phyloP scores from a whole-genome alignment of 2,888 invertebrate species.

The Lepidocyrtoides sp. region DNA sequence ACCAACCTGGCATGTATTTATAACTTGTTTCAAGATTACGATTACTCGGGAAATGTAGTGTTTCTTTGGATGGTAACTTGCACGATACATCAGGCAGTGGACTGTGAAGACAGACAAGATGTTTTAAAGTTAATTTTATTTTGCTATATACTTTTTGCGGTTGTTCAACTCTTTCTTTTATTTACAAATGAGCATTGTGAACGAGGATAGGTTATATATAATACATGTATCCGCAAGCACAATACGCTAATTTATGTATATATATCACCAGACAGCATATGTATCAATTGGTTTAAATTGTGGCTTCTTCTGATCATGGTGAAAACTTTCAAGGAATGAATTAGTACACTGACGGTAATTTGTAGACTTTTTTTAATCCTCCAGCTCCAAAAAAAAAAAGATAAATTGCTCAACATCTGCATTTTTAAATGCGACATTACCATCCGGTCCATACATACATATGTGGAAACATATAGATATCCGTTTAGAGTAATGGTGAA shows the following conservation, averaged over 20 bases:
- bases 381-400: background rate
- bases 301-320: background rate
- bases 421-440: background rate
- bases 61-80: too few species aligned
- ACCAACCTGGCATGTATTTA: background rate
- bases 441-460: background rate
- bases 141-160: background rate
- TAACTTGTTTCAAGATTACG: background rate
- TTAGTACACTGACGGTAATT: slow-evolving; percentile 9
- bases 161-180: too few species aligned
- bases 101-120: background rate
- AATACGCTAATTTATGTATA: background rate
- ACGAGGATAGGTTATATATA: too few species aligned
- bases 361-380: slow-evolving; percentile 22
- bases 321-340: slow-evolving; percentile 21
- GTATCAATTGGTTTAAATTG: background rate
- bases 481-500: background rate
- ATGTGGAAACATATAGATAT: background rate
- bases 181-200: too few species aligned
- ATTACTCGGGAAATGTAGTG: background rate
- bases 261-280: background rate
- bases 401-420: slow-evolving; percentile 21
- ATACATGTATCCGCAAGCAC: too few species aligned
- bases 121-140: background rate
- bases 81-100: background rate